Evolutionary conservation across 2,888 invertebrate species (phyloP), one percentile per base, ranked within the genome.

Genomic region (Margaritifera margaritifera): DNA sequence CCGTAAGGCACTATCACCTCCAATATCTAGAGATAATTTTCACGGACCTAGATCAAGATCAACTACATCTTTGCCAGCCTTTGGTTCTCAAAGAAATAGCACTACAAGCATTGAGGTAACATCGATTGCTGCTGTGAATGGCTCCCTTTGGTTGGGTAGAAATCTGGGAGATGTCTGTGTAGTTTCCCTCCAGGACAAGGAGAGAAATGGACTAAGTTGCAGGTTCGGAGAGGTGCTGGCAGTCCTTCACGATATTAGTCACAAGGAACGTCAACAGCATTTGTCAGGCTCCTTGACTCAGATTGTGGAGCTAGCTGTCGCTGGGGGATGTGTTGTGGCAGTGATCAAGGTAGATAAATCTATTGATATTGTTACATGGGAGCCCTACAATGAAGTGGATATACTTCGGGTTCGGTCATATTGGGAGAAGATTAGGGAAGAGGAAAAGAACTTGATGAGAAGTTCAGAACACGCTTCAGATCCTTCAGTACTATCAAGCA

Each of bases 111-210:
- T 71, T 20, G 63, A 58, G 22, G 65, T 83, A 4, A 74, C 72
- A 53, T 80, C 80, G 2, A 61, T 82, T 4, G 62, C 69, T 15
- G 62, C 71, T 61, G 81, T 82, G 6, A 68, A 74, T 20, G 79
- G 81, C 62, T 75, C 82, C 2, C 62, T 87, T 59, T 84, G 86
- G 86, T 74, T 83, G 4, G 84, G 83, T 1, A 79, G 81, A 31
- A 79, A 74, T 64, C 69, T 62, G 66, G 86, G 85, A 5, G 82
- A 82, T 61, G 81, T 86, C 25, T 73, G 73, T 67, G 58, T 76
- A 18, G 71, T 73, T 42, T 42, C 42, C 42, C 42, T 42, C 11
- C 42, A 42, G 42, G 42, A 42, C 11, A 15, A 4, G 15, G 42
- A 42, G 42, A 42, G 42, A 42, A 42, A 42, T 42, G 42, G 42